Base-by-base conservation (phyloP, 92 coral and sea anemone genomes). In the Anthopleura xanthogrammica region DNA sequence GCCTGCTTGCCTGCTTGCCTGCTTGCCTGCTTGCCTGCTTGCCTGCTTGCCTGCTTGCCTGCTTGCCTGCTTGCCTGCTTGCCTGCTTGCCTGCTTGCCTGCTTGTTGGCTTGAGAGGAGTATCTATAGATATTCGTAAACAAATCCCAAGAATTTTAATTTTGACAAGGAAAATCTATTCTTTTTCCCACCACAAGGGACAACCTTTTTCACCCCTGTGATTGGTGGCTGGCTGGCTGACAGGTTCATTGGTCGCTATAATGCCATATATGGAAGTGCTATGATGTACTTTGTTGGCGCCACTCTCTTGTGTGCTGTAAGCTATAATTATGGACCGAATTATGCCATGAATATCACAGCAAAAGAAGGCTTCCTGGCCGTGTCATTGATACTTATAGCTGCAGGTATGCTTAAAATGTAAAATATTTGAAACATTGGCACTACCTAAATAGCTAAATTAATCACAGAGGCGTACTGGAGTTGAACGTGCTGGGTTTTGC, bases 191-290 rank as follows among this genome's bases (percentile, higher is more conserved):
- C 10, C 24, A 64, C 42, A 23, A 94, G 98, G 98, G 36, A 75
- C 94, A 17, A 90, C 94, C 74, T 94, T 78, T 88, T 78, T 89
- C 56, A 79, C 89, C 56, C 98, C 98, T 46, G 54, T 92, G 0
- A 41, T 94, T 3, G 98, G 94, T 7, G 98, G 98, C 13, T 87
- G 92, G 92, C 24, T 92, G 23, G 98, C 98, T 24, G 98, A 94
- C 82, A 73, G 92, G 0, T 19, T 57, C 11, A 50, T 77, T 3
- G 98, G 98, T 29, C 92, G 93, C 58, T 92, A 79, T 79, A 83
- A 91, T 66, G 87, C 89, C 85, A 92, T 94, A n/a, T 88, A 85
- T 64, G 92, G 92, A 50, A 66, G 94, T 39, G 80, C 84, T 1
- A 68, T 94, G 24, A 58, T 90, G 50, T 92, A 90, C 80, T 55